Evolutionary conservation across 2,888 invertebrate species (phyloP).

Genomic region (Meliscaeva auricollis): DNA sequence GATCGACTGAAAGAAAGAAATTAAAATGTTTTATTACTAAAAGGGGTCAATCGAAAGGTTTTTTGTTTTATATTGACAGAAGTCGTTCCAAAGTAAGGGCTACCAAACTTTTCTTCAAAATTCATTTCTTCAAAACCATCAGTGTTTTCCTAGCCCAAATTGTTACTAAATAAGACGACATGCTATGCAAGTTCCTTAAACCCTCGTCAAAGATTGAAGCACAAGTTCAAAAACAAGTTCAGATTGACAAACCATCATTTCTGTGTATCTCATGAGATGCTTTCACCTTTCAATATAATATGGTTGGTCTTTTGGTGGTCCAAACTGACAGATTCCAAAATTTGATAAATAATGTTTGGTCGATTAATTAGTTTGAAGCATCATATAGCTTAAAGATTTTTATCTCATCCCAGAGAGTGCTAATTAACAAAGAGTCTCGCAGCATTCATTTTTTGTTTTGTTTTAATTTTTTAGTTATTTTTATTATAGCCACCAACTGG

Average conservation of each 20-base stretch:
- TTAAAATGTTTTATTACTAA: conserved; percentile 41
- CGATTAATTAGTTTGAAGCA: conserved; percentile 54
- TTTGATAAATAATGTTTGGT: conserved; percentile 53
- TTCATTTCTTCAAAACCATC: no score
- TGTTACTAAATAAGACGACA: no score
- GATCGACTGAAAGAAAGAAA: conserved; percentile 85
- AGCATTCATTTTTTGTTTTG: no score
- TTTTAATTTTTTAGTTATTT: conserved; percentile 40
- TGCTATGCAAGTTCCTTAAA: no score
- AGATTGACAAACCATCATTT: conserved; percentile 11
- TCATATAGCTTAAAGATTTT: conserved; percentile 24
- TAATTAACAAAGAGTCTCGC: conserved; percentile 62
- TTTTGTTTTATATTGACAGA: no score
- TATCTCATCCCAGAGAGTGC: conserved; percentile 46
- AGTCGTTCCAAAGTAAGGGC: no score
- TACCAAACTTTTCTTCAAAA: no score
- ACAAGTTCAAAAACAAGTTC: conserved; percentile 25
- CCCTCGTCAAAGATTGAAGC: no score
- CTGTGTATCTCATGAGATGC: background rate
- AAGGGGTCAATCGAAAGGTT: background rate
- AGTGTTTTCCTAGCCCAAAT: no score
- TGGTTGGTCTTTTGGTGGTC: conserved; percentile 38
- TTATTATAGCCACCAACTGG: conserved; percentile 69
- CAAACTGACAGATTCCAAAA: conserved; percentile 39
- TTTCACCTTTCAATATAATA: conserved; percentile 38